Evolutionary conservation across 2,797 vertebrate species (phyloP).

Genomic region (Corythornis leucogaster): DNA sequence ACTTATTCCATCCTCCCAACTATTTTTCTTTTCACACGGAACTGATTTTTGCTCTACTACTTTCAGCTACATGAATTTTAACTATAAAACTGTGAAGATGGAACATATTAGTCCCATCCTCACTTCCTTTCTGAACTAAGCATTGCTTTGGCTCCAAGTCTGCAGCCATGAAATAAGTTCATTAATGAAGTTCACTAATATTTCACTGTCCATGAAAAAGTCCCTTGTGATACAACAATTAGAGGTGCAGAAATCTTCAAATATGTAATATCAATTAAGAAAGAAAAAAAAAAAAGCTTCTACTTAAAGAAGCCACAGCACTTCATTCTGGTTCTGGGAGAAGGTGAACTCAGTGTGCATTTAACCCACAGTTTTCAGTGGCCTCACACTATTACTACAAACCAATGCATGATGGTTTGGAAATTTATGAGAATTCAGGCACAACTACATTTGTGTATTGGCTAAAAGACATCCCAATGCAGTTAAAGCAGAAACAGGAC

Average conservation of each 20-base stretch:
- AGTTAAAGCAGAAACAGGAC: not conserved
- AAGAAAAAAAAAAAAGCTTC: not conserved
- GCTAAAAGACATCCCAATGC: not conserved
- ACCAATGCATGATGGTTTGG: not conserved
- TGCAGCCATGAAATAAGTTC: not conserved
- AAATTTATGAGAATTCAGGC: not conserved
- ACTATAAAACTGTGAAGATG: not conserved
- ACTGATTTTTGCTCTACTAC: not conserved
- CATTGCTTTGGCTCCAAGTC: not conserved
- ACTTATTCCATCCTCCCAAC: not conserved
- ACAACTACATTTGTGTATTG: not conserved
- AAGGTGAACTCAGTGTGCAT: not conserved
- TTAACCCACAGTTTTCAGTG: not conserved
- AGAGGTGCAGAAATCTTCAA: not conserved
- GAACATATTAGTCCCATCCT: not conserved
- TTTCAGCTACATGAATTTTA: not conserved
- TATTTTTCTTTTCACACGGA: not conserved
- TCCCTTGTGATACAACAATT: not conserved
- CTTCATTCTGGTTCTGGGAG: not conserved
- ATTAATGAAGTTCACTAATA: no score
- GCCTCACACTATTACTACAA: not conserved
- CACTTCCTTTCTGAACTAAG: not conserved
- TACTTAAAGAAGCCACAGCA: not conserved
- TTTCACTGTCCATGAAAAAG: not conserved
- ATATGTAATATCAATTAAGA: not conserved